phyloP scores from a whole-genome alignment of 2,888 invertebrate genomes.

The Lithosia quadra region DNA sequence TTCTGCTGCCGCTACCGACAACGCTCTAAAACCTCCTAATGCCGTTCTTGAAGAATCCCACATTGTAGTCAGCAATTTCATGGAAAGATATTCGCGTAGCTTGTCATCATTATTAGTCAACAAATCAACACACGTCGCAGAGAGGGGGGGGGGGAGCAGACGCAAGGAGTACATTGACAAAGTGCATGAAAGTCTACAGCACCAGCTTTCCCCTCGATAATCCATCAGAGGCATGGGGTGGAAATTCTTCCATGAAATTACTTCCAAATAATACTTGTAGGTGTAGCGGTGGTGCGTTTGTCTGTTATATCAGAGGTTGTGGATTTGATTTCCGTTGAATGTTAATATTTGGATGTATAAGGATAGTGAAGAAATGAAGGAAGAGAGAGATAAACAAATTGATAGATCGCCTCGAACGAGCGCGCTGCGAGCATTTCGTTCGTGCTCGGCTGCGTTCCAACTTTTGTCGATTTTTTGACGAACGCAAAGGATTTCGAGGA shows the following conservation, averaged over 20 bases:
- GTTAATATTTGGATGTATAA: not conserved
- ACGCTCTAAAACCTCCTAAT: too few species aligned
- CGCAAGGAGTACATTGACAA: constrained; percentile 11
- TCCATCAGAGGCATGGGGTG: constrained; percentile 12
- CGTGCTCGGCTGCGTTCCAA: too few species aligned
- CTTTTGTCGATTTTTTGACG: too few species aligned
- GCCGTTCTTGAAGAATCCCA: too few species aligned
- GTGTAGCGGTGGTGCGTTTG: not conserved
- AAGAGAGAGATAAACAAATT: too few species aligned
- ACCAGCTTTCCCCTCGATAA: not conserved
- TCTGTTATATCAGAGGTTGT: not conserved
- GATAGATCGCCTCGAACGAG: too few species aligned
- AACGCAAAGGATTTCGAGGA: too few species aligned
- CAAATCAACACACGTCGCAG: not conserved
- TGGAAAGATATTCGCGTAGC: not conserved
- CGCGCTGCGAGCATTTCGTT: too few species aligned
- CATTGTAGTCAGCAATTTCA: too few species aligned
- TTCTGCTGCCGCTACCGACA: too few species aligned
- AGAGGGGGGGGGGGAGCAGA: not conserved
- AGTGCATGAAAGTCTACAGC: constrained; percentile 11
- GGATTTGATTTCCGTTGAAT: not conserved
- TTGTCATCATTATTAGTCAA: constrained; percentile 9
- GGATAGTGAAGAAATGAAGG: not conserved
- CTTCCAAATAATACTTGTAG: not conserved
- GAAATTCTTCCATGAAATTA: constrained; percentile 1